phyloP scores from a whole-genome alignment of 2,797 vertebrate genomes.

The Hafferia zeledoni region DNA sequence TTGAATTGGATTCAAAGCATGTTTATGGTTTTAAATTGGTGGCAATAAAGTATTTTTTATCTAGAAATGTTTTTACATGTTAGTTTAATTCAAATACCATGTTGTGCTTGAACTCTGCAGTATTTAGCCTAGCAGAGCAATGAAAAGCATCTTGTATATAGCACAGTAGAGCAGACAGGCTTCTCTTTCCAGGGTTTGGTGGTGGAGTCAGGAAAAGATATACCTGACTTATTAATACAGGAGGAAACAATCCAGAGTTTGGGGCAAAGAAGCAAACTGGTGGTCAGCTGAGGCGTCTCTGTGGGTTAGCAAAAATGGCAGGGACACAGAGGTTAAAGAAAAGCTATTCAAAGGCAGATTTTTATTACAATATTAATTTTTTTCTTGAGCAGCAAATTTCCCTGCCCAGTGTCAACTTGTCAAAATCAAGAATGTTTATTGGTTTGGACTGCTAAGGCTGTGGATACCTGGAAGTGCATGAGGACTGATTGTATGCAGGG shows the following conservation, averaged over 20 bases:
- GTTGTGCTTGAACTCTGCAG: conserved; percentile 64
- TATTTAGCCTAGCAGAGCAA: conserved; percentile 58
- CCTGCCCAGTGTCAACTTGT: neutral
- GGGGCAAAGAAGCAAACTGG: neutral
- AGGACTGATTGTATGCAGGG: neutral
- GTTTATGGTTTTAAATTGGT: conserved; percentile 77
- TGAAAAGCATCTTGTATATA: conserved; percentile 8
- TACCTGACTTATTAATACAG: neutral
- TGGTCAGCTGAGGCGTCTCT: neutral
- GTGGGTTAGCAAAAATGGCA: neutral
- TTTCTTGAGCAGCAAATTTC: neutral
- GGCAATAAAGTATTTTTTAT: conserved; percentile 73
- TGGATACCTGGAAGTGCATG: neutral
- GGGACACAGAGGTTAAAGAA: neutral
- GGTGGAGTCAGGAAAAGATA: neutral
- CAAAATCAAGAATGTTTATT: neutral
- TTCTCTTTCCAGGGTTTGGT: conserved; percentile 11
- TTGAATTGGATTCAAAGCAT: conserved; percentile 77
- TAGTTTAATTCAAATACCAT: conserved; percentile 66
- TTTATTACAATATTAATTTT: neutral
- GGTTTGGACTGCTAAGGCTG: neutral
- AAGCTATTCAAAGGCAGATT: neutral
- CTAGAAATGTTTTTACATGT: conserved; percentile 67
- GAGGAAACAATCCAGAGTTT: neutral
- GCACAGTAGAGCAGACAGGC: neutral